phyloP scores from a whole-genome alignment of 2,113 vertebrate species.

The Vimba vimba region DNA sequence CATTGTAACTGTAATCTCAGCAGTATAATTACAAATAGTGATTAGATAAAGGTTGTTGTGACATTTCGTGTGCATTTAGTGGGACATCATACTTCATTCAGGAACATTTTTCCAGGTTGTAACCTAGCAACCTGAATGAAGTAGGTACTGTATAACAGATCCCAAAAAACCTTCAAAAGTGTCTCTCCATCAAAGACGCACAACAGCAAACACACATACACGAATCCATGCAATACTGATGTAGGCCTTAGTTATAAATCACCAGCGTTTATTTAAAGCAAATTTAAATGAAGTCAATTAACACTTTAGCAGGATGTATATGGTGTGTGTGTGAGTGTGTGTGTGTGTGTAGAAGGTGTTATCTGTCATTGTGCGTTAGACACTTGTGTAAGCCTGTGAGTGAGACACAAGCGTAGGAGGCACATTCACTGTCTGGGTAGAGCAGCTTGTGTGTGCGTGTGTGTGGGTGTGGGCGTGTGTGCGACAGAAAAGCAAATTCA shows the following conservation, averaged over 20 bases:
- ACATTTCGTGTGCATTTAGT: neutral
- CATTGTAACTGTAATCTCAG: neutral
- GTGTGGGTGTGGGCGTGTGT: neutral
- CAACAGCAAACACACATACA: slow-evolving; percentile 15
- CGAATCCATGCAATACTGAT: neutral
- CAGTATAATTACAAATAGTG: neutral
- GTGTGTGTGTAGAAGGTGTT: slow-evolving; percentile 14
- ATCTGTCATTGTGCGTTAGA: slow-evolving; percentile 20
- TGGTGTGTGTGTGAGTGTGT: neutral
- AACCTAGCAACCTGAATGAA: slow-evolving; percentile 54
- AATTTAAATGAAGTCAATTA: slow-evolving; percentile 47
- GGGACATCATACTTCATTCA: slow-evolving; percentile 31
- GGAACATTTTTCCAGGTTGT: slow-evolving; percentile 38
- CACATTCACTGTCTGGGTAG: slow-evolving; percentile 16
- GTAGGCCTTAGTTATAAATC: neutral
- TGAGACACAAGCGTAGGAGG: slow-evolving; percentile 34
- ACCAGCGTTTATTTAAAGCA: slow-evolving; percentile 39
- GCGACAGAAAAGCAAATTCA: neutral
- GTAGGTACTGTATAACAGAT: slow-evolving; percentile 14
- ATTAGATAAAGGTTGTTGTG: slow-evolving; percentile 16
- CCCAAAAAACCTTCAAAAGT: neutral
- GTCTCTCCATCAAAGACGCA: slow-evolving; percentile 15
- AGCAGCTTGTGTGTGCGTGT: slow-evolving; percentile 22
- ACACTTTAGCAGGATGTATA: slow-evolving; percentile 20
- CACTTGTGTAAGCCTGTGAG: slow-evolving; percentile 22